These are phyloP conservation scores for Nyctereutes procyonoides DNA, from an alignment of 2,113 vertebrate species.

Conservation along the genomic window DNA sequence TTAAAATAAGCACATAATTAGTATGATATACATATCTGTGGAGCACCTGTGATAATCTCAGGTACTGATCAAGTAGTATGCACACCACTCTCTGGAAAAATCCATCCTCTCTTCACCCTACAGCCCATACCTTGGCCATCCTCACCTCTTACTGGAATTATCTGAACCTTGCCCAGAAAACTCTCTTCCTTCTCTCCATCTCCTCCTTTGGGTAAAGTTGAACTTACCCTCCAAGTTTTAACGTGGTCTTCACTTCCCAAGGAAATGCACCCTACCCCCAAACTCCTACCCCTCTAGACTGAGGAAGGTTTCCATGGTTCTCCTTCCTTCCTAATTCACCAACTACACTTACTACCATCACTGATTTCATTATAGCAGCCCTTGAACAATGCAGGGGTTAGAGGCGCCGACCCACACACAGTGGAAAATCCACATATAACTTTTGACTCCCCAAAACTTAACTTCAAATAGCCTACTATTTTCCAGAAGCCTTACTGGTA, in stretches of 20 bases:
- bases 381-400: neutral
- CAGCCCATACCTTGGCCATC: neutral
- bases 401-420: neutral
- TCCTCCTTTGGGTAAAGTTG: neutral
- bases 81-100: neutral
- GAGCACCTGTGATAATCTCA: neutral
- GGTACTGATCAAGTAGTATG: neutral
- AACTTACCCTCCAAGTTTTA: neutral
- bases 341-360: neutral
- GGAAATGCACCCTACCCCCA: neutral
- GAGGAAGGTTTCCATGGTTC: neutral
- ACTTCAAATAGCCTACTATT: neutral
- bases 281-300: neutral
- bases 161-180: neutral
- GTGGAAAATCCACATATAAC: neutral
- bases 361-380: neutral
- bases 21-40: neutral
- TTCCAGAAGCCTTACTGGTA: neutral
- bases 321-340: neutral
- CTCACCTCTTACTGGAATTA: neutral
- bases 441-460: neutral
- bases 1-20: slow-evolving; percentile 1
- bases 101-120: neutral
- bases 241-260: neutral
- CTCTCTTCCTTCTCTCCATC: neutral